phyloP scores from a whole-genome alignment of 1,140 invertebrate genomes.

The Rhagoletis zephyria region DNA sequence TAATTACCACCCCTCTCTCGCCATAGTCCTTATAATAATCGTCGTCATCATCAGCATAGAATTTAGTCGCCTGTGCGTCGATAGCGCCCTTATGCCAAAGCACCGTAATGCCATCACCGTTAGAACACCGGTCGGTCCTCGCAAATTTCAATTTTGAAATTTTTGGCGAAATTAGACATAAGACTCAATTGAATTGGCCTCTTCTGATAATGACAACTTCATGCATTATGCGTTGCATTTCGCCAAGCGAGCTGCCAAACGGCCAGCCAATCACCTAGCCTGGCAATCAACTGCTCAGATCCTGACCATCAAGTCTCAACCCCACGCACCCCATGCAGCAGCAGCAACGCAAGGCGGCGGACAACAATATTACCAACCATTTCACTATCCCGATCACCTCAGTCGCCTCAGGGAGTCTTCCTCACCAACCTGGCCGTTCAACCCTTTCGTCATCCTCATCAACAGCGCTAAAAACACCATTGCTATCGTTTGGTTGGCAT shows the following conservation, averaged over 20 bases:
- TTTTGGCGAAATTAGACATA: slow-evolving; percentile 64
- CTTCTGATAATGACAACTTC: slow-evolving; percentile 72
- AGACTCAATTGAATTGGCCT: slow-evolving; percentile 71
- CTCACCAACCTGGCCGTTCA: neutral
- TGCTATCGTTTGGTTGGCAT: slow-evolving; percentile 41
- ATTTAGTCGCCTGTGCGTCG: no score
- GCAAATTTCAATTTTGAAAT: slow-evolving; percentile 64
- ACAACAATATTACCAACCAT: slow-evolving; percentile 7
- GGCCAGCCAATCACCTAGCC: neutral
- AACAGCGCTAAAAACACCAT: neutral
- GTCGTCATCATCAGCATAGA: no score
- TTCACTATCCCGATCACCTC: neutral
- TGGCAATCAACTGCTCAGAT: slow-evolving; percentile 2
- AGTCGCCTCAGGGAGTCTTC: neutral
- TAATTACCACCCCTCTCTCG: no score
- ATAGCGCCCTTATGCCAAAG: neutral
- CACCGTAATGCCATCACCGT: neutral
- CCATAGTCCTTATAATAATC: no score
- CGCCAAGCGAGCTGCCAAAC: slow-evolving; percentile 8
- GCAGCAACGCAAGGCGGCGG: slow-evolving; percentile 3
- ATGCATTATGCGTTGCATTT: slow-evolving; percentile 64
- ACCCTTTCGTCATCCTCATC: slow-evolving; percentile 28
- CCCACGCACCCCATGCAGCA: neutral
- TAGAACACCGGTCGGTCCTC: neutral
- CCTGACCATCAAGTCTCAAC: neutral